Conservation (phyloP, 2,888 invertebrate genomes). For the Zootermopsis nevadensis region DNA sequence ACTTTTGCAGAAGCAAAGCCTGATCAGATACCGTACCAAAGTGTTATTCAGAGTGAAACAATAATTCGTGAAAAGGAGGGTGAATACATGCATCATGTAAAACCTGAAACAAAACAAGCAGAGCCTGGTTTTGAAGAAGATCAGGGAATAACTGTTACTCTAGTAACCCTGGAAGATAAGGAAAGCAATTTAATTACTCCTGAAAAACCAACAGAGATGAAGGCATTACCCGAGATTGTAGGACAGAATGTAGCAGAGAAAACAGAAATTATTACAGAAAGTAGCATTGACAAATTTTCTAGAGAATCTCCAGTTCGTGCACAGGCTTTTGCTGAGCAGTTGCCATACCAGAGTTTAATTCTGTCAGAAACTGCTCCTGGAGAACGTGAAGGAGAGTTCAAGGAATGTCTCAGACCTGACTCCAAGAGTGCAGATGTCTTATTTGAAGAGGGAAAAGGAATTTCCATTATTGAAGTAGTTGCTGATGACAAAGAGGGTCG, state of each 20-base stretch:
- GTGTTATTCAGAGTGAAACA: constrained; percentile 69
- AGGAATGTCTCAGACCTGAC: constrained; percentile 60
- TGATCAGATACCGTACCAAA: constrained; percentile 67
- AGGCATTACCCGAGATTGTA: constrained; percentile 64
- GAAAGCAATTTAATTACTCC: constrained; percentile 58
- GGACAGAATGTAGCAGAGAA: constrained; percentile 67
- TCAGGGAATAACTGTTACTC: constrained; percentile 58
- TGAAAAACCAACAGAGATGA: constrained; percentile 61
- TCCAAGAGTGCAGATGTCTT: constrained; percentile 62
- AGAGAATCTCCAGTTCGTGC: constrained; percentile 66
- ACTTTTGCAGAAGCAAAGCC: constrained; percentile 63
- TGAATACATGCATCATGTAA: constrained; percentile 59
- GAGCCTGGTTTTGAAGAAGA: constrained; percentile 61
- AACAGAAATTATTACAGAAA: constrained; percentile 65
- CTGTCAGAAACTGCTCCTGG: constrained; percentile 62
- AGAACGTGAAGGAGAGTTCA: constrained; percentile 62
- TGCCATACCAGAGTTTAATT: constrained; percentile 67
- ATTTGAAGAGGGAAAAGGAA: constrained; percentile 61
- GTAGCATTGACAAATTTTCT: constrained; percentile 61
- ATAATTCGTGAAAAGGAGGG: constrained; percentile 71
- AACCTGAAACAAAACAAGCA: constrained; percentile 65
- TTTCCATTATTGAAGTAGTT: constrained; percentile 64
- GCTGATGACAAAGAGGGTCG: constrained; percentile 63
- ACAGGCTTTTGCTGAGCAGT: constrained; percentile 64
- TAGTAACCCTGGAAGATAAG: constrained; percentile 57